phyloP scores from a whole-genome alignment of 1,140 invertebrate genomes.

The Dendroctonus valens region DNA sequence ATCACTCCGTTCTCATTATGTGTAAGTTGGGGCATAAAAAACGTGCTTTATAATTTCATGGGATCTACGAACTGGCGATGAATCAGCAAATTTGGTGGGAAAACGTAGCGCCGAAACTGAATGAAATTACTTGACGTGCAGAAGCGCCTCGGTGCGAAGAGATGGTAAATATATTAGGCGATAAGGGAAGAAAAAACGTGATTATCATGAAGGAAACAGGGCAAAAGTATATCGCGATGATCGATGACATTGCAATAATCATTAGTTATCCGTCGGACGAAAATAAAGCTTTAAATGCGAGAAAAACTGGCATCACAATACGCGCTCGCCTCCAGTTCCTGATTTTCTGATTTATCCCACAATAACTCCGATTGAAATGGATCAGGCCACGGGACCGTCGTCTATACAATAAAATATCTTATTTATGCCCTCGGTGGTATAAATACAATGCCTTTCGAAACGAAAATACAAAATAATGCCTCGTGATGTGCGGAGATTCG shows the following conservation, averaged over 20 bases:
- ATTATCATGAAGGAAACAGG: no score
- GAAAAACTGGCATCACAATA: slow-evolving; percentile 4
- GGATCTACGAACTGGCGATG: slow-evolving; percentile 8
- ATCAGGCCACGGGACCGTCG: slow-evolving; percentile 7
- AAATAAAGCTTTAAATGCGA: no score
- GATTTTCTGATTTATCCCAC: slow-evolving; percentile 26
- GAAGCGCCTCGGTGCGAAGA: no score
- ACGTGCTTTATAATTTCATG: slow-evolving; percentile 24
- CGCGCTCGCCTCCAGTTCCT: slow-evolving; percentile 9
- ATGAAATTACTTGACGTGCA: no score
- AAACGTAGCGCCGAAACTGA: background rate
- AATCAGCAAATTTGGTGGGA: slow-evolving; percentile 20
- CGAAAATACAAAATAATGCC: slow-evolving; percentile 28
- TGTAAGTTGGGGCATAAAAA: slow-evolving; percentile 17
- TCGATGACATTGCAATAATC: no score
- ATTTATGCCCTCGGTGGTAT: slow-evolving; percentile 26
- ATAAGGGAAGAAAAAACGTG: no score
- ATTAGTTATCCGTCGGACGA: no score
- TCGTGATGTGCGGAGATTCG: slow-evolving; percentile 20
- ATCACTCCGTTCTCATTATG: background rate
- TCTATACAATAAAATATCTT: slow-evolving; percentile 29
- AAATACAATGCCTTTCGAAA: slow-evolving; percentile 20
- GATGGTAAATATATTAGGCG: no score
- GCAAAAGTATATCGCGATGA: no score
- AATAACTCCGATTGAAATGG: slow-evolving; percentile 21